Evolutionary conservation across 2,113 vertebrate genomes (phyloP).

Genomic region (Chauna torquata): DNA sequence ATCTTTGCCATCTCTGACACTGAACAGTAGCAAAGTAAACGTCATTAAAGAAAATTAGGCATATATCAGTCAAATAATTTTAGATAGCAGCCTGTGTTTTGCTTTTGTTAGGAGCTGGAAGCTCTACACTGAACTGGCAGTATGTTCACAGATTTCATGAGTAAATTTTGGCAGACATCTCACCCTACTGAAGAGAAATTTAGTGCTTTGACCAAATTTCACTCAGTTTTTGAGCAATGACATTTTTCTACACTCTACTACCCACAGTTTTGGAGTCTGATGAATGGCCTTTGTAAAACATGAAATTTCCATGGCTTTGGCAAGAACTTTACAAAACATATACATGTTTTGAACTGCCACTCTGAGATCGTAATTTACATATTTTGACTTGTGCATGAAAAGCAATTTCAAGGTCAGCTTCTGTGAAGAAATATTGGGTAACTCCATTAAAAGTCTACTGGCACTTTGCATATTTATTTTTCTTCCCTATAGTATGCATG

Average conservation of each 20-base stretch:
- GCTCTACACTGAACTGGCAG: background rate
- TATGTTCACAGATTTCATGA: background rate
- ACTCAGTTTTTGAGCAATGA: background rate
- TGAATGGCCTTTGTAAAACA: constrained; percentile 62
- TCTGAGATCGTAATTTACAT: constrained; percentile 80
- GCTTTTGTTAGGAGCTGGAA: background rate
- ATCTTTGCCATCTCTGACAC: background rate
- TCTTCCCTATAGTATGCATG: constrained; percentile 67
- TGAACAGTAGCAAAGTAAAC: background rate
- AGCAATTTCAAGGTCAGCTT: constrained; percentile 85
- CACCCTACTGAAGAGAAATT: background rate
- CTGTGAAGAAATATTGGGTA: constrained; percentile 71
- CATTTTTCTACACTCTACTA: background rate
- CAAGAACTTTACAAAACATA: constrained; percentile 69
- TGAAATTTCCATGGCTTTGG: constrained; percentile 61
- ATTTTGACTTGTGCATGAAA: constrained; percentile 81
- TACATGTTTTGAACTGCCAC: constrained; percentile 68
- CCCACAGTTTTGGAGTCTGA: background rate
- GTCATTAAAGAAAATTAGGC: background rate
- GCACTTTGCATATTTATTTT: constrained; percentile 83
- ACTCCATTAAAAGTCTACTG: constrained; percentile 80
- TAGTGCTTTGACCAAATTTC: constrained; percentile 18
- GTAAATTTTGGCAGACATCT: background rate
- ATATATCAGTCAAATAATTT: background rate
- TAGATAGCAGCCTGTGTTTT: background rate